A percentile compares a stretch with the other conserved stretches of the same genome.
phyloP scores from a whole-genome alignment of 2,797 vertebrate genomes.

The Protonibea diacanthus region DNA sequence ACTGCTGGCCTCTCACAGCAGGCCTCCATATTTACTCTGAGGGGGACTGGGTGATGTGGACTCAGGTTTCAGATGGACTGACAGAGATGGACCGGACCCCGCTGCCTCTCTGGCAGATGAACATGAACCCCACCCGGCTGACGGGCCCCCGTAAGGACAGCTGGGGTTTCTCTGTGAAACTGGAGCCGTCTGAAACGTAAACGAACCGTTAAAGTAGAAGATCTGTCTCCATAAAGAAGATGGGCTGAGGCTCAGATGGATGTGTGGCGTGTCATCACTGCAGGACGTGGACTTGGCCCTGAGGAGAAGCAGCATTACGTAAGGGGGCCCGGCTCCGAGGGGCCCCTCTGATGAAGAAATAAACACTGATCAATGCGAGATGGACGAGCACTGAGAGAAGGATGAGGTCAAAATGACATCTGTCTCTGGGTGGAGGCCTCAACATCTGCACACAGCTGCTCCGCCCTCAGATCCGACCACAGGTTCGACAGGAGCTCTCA shows the following conservation, averaged over 20 bases:
- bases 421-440: conserved; percentile 44
- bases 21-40: not conserved
- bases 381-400: not conserved
- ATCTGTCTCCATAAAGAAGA: conserved; percentile 5
- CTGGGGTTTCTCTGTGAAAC: not conserved
- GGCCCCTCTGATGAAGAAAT: conserved; percentile 52
- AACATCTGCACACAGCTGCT: conserved; percentile 35
- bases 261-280: conserved; percentile 13
- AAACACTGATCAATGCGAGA: conserved; percentile 34
- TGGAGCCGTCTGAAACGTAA: not conserved
- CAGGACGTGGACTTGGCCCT: not conserved
- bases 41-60: not conserved
- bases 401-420: conserved; percentile 41
- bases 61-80: not conserved
- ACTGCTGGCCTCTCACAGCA: conserved; percentile 18
- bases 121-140: not conserved
- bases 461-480: not conserved
- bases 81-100: not conserved
- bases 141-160: not conserved
- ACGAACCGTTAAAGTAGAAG: not conserved
- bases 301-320: conserved; percentile 34
- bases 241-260: conserved; percentile 20
- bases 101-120: not conserved
- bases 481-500: not conserved
- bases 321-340: conserved; percentile 32